Evolutionary conservation across 2,888 invertebrate species (phyloP), one percentile per base, ranked within the genome.

Genomic region (Drosophila sordidula): DNA sequence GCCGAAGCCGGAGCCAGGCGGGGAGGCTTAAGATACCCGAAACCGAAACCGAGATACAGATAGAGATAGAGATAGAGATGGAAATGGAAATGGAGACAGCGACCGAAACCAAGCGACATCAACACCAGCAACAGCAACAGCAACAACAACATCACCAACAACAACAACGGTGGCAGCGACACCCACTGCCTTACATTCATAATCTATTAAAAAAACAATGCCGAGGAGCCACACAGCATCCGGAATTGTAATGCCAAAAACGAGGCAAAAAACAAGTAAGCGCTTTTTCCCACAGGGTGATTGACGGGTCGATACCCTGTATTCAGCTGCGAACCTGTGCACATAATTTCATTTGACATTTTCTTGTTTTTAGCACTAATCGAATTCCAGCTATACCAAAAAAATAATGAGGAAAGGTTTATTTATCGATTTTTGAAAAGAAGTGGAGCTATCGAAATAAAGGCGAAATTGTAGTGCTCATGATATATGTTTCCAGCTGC

Each of bases 171-270:
- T 41, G 55, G 16, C 62, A 42, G 34, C 69, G 74, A 77, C 76
- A 77, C 76, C 76, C 83, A 83, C 83, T 83, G 83, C 73, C 83
- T 83, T 83, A 83, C 87, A 83, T 83, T 83, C 85, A 84, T 84
- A 83, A 83, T 87, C 83, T 87, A 83, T 84, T 83, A 69, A 68
- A 66, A 47, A 58, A 68, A 65, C 71, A 56, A 67, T 58, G 51
- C 26, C 41, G 49, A 45, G 52, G 38, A 64, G 62, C 69, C 49
- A 59, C 54, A 70, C 81, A 84, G 87, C 87, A 83, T 83, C 85
- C 83, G 83, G 87, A 85, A 72, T 83, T 59, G 85, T 74, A 69
- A 81, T 70, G 76, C 75, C 76, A 73, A 84, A 83, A 79, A 62
- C 32, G 38, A 45, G 38, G 22, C 6, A 58, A 47, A 45, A 65